Base-by-base conservation (phyloP, 1,140 invertebrate species). In the Drosophila kikkawai region DNA sequence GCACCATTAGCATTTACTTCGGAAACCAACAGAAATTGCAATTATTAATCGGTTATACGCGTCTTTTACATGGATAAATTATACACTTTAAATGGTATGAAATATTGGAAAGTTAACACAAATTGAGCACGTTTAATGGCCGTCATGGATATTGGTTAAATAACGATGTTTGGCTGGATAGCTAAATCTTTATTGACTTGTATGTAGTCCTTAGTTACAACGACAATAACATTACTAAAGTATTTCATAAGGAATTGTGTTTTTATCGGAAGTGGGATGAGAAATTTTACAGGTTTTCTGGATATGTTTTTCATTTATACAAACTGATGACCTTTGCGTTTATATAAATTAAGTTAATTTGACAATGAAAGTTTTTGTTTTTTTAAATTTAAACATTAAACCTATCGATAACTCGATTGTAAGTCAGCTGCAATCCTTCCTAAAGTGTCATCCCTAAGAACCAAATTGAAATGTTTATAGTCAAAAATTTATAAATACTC, bases 1-100 rank as follows among this genome's bases (percentile, higher is more conserved):
- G 73, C 75, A 77, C 63, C 53, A 69, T 77, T 77, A 69, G 75
- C 75, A 77, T 77, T 77, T 77, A 77, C 58, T 53, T 60, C 29
- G 5, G 53, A 76, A 76, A 68, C 48, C 29, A 57, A 57, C 66
- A 66, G 22, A 45, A 66, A 66, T 47, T 68, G 59, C 73, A 76
- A 76, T 64, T 57, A 76, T 45, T 36, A 36, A 77, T 69, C 41
- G 57, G 69, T 76, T 77, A 77, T 59, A 55, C 15, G 53, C 55
- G 75, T 64, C 74, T 77, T 77, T 77, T 75, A 77, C 26, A 76
- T 42, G n/a, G 63, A 67, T 45, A 70, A 67, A 70, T 69, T 70
- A 53, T 55, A 70, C 45, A 70, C 32, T 32, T 29, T 42, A 29
- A 59, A 58, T 44, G 39, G 26, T 55, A 47, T 56, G 39, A 47